Conservation (phyloP, 2,113 vertebrate species). For the Vulpes ferrilata region DNA sequence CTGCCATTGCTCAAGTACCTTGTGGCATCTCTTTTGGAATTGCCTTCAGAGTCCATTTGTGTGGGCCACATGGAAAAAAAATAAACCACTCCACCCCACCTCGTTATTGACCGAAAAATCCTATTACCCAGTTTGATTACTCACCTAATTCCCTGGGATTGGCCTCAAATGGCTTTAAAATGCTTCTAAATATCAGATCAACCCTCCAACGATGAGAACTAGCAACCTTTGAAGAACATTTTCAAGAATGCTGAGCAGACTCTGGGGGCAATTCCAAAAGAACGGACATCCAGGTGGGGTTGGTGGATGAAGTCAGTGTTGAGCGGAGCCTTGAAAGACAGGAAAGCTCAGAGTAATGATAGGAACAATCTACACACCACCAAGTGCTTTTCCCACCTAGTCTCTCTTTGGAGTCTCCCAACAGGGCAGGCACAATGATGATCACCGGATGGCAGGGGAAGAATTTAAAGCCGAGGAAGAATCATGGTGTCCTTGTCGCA, state of each 20-base stretch:
- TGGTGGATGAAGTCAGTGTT: background rate
- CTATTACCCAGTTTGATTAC: constrained; percentile 70
- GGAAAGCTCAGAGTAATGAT: background rate
- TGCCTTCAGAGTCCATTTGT: constrained; percentile 71
- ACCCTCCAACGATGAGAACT: background rate
- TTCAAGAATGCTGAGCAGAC: constrained; percentile 39
- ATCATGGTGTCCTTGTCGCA: background rate
- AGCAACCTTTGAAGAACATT: constrained; percentile 21
- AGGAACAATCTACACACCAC: fast-evolving
- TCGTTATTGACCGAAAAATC: constrained; percentile 71
- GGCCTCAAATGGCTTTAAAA: constrained; percentile 64
- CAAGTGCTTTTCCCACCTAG: background rate
- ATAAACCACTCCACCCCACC: constrained; percentile 57
- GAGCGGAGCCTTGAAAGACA: background rate
- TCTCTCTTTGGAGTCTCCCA: background rate
- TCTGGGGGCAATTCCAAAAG: background rate
- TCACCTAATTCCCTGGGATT: constrained; percentile 62
- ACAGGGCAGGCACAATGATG: background rate
- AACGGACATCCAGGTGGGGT: background rate
- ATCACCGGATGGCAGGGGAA: fast-evolving
- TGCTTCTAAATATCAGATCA: constrained; percentile 60
- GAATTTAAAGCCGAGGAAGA: background rate
- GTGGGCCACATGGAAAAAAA: constrained; percentile 75
- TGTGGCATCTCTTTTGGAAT: constrained; percentile 71
- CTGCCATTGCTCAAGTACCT: constrained; percentile 45